phyloP scores from a whole-genome alignment of 2,888 invertebrate genomes.

The Alsophila aescularia region DNA sequence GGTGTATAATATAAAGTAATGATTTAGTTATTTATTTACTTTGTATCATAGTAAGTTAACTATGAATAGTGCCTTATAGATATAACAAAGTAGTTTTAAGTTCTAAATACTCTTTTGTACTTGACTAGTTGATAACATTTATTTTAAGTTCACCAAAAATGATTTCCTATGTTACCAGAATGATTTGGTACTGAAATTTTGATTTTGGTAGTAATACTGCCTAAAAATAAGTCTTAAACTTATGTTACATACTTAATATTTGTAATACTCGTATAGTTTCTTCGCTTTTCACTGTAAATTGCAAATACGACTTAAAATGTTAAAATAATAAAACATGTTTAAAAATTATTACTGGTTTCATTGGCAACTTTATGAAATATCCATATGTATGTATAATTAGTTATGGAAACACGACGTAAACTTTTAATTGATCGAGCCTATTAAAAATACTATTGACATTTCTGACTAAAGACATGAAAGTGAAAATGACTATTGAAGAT shows the following conservation, averaged over 20 bases:
- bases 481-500: not conserved
- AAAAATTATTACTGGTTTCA: constrained; percentile 41
- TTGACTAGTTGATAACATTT: constrained; percentile 67
- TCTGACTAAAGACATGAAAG: no score
- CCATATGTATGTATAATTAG: no score
- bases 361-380: not conserved
- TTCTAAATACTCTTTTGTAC: constrained; percentile 76
- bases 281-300: constrained; percentile 78
- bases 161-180: constrained; percentile 73
- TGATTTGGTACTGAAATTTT: constrained; percentile 57
- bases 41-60: constrained; percentile 82
- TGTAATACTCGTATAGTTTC: constrained; percentile 67
- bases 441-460: no score
- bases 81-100: constrained; percentile 69
- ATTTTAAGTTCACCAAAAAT: constrained; percentile 76
- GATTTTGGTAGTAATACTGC: constrained; percentile 58
- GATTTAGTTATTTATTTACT: constrained; percentile 82
- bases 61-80: constrained; percentile 84
- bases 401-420: no score
- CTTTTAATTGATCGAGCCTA: no score
- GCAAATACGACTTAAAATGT: constrained; percentile 77
- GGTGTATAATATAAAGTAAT: constrained; percentile 71
- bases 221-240: constrained; percentile 63
- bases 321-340: constrained; percentile 67
- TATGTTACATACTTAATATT: constrained; percentile 58